A percentile compares a stretch with the other conserved stretches of the same genome.
phyloP scores from a whole-genome alignment of 2,888 invertebrate species.

The Iphiclides podalirius region DNA sequence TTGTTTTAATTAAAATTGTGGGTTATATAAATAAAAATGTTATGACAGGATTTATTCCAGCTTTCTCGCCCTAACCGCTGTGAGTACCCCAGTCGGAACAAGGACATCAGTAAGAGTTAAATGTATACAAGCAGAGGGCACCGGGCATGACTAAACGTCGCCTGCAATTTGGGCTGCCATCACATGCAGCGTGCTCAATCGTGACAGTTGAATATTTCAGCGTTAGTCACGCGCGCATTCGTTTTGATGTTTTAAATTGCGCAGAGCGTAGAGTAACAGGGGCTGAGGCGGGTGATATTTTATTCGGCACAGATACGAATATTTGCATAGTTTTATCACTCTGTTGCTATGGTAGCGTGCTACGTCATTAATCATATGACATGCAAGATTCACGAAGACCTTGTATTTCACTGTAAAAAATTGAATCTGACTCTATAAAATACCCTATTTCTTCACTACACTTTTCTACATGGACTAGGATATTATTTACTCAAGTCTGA shows the following conservation, averaged over 20 bases:
- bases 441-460: no score
- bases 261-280: not conserved
- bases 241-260: conserved; percentile 30
- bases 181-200: conserved; percentile 47
- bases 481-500: no score
- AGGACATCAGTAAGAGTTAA: conserved; percentile 31
- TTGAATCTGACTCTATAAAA: no score
- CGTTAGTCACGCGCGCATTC: conserved; percentile 61
- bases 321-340: conserved; percentile 24
- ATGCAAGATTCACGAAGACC: no score
- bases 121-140: conserved; percentile 38
- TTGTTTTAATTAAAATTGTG: no score
- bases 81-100: conserved; percentile 36
- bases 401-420: no score
- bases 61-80: no score
- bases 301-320: conserved; percentile 12
- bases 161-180: conserved; percentile 55
- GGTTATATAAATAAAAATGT: no score
- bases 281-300: not conserved
- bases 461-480: no score
- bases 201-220: conserved; percentile 69
- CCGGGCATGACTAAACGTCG: conserved; percentile 50
- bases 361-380: no score
- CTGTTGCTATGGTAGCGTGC: not conserved
- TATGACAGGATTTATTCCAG: no score